These are phyloP conservation scores for Hartigia nigra DNA, from an alignment of 2,888 invertebrate genomes.

Conservation along the genomic window DNA sequence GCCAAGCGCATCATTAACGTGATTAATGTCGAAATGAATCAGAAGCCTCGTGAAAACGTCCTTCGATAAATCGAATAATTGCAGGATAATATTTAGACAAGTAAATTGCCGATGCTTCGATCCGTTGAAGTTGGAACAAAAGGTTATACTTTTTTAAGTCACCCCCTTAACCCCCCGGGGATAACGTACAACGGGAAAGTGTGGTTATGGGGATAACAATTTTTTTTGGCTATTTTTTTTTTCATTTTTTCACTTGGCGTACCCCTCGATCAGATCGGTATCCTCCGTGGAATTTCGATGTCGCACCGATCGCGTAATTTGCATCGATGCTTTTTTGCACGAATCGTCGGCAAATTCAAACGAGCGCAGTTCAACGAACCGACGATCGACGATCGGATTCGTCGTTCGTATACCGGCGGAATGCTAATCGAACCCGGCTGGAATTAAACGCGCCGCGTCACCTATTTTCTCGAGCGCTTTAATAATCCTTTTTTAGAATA, in stretches of 20 bases:
- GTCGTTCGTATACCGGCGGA: not conserved
- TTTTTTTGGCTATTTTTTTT: not conserved
- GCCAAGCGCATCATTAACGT: slow-evolving; percentile 64
- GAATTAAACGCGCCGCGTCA: not conserved
- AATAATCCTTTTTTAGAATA: not conserved
- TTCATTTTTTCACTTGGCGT: not conserved
- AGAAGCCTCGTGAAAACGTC: slow-evolving; percentile 55
- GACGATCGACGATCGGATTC: not conserved
- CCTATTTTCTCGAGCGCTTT: not conserved
- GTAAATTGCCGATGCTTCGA: slow-evolving; percentile 51
- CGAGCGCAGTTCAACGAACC: not conserved
- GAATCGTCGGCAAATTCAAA: not conserved
- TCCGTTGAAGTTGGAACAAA: not conserved
- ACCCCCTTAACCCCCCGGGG: not conserved
- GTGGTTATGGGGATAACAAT: not conserved
- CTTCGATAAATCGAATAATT: slow-evolving; percentile 64
- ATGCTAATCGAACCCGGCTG: not conserved
- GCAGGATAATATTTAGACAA: slow-evolving; percentile 60
- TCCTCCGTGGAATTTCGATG: not conserved
- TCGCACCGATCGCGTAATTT: not conserved
- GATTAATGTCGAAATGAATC: slow-evolving; percentile 66
- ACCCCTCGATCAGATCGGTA: not conserved
- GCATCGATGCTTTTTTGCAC: not conserved
- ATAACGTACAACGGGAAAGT: not conserved
- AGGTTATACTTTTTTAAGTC: not conserved